A percentile compares a stretch with the other conserved stretches of the same genome.
These are phyloP conservation scores for Cyclina sinensis DNA, from an alignment of 1,140 invertebrate genomes.

Conservation along the genomic window DNA sequence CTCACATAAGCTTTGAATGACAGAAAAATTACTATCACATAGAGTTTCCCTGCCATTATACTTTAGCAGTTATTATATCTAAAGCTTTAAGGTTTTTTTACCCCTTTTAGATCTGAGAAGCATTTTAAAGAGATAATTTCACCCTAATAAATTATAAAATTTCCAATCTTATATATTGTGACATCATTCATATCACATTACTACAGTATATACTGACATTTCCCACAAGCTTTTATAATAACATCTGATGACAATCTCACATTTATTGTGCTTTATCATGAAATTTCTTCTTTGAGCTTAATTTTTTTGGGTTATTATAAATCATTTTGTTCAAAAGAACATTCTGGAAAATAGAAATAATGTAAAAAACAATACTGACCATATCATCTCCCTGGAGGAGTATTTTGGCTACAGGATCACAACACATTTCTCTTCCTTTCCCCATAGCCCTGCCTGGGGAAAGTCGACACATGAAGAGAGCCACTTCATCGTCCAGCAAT, in stretches of 20 bases:
- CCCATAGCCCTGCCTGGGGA: background rate
- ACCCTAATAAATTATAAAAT: no score
- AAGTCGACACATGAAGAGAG: conserved; percentile 28
- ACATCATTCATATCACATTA: no score
- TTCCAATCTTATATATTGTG: no score
- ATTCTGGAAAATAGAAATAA: no score
- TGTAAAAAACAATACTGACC: conserved; percentile 29
- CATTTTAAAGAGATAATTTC: no score
- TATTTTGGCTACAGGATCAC: conserved; percentile 37
- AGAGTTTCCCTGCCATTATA: no score
- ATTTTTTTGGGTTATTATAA: background rate
- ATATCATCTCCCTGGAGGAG: conserved; percentile 46
- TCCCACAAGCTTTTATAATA: background rate
- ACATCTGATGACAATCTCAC: background rate
- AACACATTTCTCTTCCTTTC: background rate
- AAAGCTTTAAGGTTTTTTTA: no score
- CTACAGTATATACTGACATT: no score
- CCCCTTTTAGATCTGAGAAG: no score
- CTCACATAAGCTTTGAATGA: no score
- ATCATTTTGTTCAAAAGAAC: background rate
- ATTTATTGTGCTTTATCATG: background rate
- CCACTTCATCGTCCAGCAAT: conserved; percentile 49
- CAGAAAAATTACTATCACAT: no score
- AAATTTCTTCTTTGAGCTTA: background rate
- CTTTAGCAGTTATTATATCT: no score